Percentiles rank a stretch among this genome's conserved stretches.
These are phyloP conservation scores for Thamnophis sirtalis DNA, from an alignment of 2,113 vertebrate genomes.

Conservation along the genomic window DNA sequence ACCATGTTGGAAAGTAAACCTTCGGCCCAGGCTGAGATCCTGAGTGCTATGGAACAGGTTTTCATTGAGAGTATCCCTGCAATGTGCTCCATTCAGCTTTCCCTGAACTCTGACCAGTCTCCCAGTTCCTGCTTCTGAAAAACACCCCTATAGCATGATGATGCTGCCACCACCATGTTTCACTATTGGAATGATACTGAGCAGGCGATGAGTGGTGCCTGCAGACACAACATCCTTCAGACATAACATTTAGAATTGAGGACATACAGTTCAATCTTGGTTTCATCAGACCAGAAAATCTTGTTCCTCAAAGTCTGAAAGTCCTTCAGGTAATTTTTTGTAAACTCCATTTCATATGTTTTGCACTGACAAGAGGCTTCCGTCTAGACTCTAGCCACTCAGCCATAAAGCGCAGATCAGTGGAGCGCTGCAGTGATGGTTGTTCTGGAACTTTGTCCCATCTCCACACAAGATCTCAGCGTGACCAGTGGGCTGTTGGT, in stretches of 20 bases:
- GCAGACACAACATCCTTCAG: not conserved
- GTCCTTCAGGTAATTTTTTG: not conserved
- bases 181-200: not conserved
- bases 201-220: not conserved
- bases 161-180: not conserved
- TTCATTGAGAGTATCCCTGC: not conserved
- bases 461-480: not conserved
- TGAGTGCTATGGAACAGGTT: not conserved
- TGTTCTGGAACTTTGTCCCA: not conserved
- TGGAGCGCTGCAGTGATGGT: not conserved
- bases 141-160: not conserved
- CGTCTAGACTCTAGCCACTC: not conserved
- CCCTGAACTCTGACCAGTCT: not conserved
- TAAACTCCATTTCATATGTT: not conserved
- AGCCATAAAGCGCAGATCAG: not conserved
- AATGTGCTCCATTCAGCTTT: not conserved
- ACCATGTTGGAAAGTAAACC: not conserved
- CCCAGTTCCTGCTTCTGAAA: not conserved
- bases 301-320: not conserved
- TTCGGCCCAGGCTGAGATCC: not conserved
- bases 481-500: not conserved
- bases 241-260: not conserved
- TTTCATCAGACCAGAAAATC: not conserved
- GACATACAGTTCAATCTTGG: not conserved
- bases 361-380: not conserved